phyloP scores from a whole-genome alignment of 2,113 vertebrate genomes.

The Plectropomus leopardus region DNA sequence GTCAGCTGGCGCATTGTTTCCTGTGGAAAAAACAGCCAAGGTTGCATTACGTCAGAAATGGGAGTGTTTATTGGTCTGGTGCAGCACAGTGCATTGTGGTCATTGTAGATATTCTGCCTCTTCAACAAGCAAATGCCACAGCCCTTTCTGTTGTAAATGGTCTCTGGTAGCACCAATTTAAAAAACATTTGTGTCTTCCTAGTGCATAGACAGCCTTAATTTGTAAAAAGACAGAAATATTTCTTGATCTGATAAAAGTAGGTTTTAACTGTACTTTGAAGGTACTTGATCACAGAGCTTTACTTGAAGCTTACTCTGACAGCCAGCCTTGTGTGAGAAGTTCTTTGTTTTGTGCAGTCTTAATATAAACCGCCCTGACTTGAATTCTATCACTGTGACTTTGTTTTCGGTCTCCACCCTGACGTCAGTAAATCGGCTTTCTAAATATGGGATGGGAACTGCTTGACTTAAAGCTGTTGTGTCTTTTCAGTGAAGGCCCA shows the following conservation, averaged over 20 bases:
- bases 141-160: too few relatives aligned
- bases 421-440: conserved; percentile 43
- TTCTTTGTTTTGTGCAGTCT: background rate
- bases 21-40: too few relatives aligned
- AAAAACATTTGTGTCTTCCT: too few relatives aligned
- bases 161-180: too few relatives aligned
- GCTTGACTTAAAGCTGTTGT: conserved; percentile 43
- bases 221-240: too few relatives aligned
- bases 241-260: background rate
- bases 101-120: too few relatives aligned
- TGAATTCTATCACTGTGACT: background rate
- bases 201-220: too few relatives aligned
- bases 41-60: too few relatives aligned
- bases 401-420: conserved; percentile 17
- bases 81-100: too few relatives aligned
- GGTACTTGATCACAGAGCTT: background rate
- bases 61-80: too few relatives aligned
- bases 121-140: too few relatives aligned
- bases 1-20: too few relatives aligned
- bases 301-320: background rate
- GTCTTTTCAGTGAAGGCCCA: conserved; percentile 16
- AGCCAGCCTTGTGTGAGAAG: background rate
- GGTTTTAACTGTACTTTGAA: background rate
- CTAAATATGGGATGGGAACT: conserved; percentile 42
- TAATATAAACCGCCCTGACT: background rate